Evolutionary conservation across 2,113 vertebrate species (phyloP), one percentile per base, ranked within the genome.

Genomic region (Bos javanicus): DNA sequence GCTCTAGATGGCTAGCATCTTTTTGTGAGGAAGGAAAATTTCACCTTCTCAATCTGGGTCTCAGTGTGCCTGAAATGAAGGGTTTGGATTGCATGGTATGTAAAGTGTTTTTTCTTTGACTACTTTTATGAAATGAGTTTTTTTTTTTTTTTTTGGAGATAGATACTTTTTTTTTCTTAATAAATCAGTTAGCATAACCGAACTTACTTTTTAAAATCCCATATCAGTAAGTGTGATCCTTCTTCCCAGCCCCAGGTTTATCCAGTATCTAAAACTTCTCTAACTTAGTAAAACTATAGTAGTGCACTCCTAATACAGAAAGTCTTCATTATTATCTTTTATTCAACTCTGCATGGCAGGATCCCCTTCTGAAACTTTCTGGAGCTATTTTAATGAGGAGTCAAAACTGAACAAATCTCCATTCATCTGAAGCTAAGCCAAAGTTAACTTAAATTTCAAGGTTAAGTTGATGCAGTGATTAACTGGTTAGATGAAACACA

Each of bases 371-470:
- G 87, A 62, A 89, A 84, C 21, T 46, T 93, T 67, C 50, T 50
- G 59, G 36, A 46, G 21, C n/a, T 95, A 4, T 67, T 85, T 21
- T 39, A 52, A 54, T 8, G n/a, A 28, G n/a, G 4, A 62, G 67
- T 95, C 46, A 87, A 56, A 84, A 57, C 0, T 56, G 43, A 96
- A 33, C 60, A 95, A 87, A 96, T 36, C 48, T 96, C 23, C 54
- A 21, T 89, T 78, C 89, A 89, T 90, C 60, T 13, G n/a, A 36
- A 82, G 28, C 56, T 80, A 93, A 98, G 83, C 60, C 50, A 43
- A 89, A 91, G 30, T 59, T 87, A 92, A 64, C 23, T 96, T 78
- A 94, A 39, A 87, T 30, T 90, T 92, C 87, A 84, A 89, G 92
- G 64, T 80, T 91, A 94, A 92, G 17, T 46, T 85, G 46, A 94